Evolutionary conservation across 2,888 invertebrate species (phyloP), one percentile per base, ranked within the genome.

Genomic region (Tiliacea citrago): DNA sequence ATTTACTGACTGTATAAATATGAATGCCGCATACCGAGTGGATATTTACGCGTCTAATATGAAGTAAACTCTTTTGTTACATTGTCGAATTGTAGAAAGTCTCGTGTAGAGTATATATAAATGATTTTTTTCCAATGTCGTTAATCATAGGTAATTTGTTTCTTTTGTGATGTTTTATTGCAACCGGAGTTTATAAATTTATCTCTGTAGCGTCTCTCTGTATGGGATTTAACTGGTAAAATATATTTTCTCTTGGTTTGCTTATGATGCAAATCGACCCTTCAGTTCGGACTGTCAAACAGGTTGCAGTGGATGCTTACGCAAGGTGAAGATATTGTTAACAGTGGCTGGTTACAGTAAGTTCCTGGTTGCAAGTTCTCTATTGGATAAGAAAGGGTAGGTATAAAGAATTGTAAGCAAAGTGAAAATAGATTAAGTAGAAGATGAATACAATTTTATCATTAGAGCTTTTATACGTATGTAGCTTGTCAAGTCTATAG

Each of bases 1-100:
- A 94, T 95, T 93, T 92, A 94, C 91, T 91, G 91, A 57, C 89
- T 92, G 88, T 93, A 94, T 95, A 95, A 95, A 95, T 94, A 94
- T 94, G 91, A 92, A 89, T 90, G 86, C 91, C 83, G 92, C 93
- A 93, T 94, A 93, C 91, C 89, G 88, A 91, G 86, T 86, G 79
- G 77, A 88, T 89, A 89, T 90, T 90, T 89, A 90, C 88, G 88
- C 81, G 88, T 88, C 87, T 90, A 88, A 89, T 88, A 88, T 86
- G 87, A 88, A 86, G 86, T 88, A 90, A 88, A 88, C 80, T 81
- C 87, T 88, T 86, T 90, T 89, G 85, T 87, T 35, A 85, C 73
- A 62, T 68, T 88, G 86, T 88, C 83, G 82, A 88, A 86, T 88
- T 84, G 84, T 88, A 88, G 89, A 91, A 90, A 90, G 88, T 89